phyloP scores from a whole-genome alignment of 2,797 vertebrate genomes.

The Schizopygopsis malacanthus region DNA sequence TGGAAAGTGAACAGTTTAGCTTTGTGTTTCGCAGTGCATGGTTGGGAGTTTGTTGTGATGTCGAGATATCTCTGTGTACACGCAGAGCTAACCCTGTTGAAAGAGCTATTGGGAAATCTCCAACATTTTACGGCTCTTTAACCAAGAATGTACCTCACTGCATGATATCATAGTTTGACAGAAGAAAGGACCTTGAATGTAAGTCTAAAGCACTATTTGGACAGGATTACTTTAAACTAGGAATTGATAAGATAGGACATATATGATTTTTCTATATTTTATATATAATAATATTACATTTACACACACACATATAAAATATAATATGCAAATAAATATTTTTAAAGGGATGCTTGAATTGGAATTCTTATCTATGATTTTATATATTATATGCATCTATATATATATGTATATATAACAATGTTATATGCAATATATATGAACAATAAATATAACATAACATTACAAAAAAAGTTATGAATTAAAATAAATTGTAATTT shows the following conservation, averaged over 20 bases:
- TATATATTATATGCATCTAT: too few relatives aligned
- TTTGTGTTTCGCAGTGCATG: conserved; percentile 70
- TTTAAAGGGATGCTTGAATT: neutral
- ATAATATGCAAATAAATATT: neutral
- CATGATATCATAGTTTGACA: conserved; percentile 14
- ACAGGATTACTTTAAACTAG: neutral
- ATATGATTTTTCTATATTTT: neutral
- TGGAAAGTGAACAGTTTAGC: conserved; percentile 70
- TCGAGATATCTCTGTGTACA: conserved; percentile 31
- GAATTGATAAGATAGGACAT: neutral
- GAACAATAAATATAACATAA: too few relatives aligned
- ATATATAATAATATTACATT: neutral
- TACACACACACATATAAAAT: neutral
- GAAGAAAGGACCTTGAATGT: conserved; percentile 23
- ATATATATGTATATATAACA: too few relatives aligned
- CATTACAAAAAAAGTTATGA: too few relatives aligned
- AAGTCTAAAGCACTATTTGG: neutral
- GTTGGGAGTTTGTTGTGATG: conserved; percentile 66
- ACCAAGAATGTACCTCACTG: neutral
- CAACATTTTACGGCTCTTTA: conserved; percentile 35
- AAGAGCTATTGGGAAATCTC: conserved; percentile 38
- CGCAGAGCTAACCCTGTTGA: conserved; percentile 27
- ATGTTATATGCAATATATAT: too few relatives aligned
- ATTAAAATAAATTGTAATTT: too few relatives aligned
- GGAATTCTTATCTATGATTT: too few relatives aligned